Evolutionary conservation across 2,797 vertebrate species (phyloP).

Genomic region (Heteromormyrus szaboi): DNA sequence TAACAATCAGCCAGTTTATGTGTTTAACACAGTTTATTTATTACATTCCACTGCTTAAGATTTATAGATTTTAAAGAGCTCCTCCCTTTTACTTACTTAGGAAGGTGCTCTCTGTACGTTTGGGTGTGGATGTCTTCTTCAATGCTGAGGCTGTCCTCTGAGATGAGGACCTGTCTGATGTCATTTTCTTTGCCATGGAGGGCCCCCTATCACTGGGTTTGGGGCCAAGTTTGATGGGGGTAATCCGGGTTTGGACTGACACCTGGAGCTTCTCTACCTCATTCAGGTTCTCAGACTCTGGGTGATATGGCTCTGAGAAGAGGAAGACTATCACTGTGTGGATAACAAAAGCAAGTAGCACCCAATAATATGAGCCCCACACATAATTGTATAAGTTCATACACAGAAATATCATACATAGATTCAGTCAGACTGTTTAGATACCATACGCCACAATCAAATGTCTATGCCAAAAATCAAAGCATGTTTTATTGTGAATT

Average conservation of each 20-base stretch:
- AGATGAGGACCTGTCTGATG: not conserved
- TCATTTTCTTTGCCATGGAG: constrained; percentile 39
- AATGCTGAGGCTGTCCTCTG: not conserved
- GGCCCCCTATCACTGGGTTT: constrained; percentile 45
- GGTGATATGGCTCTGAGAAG: constrained; percentile 43
- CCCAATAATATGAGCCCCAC: not conserved
- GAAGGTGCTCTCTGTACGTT: constrained; percentile 47
- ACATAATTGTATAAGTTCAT: not conserved
- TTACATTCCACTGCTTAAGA: not conserved
- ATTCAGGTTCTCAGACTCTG: constrained; percentile 79
- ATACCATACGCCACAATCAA: not conserved
- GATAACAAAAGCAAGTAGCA: not conserved
- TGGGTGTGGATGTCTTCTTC: constrained; percentile 26
- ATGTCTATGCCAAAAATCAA: not conserved
- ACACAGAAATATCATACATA: not conserved
- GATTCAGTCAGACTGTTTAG: not conserved
- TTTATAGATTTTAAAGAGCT: not conserved
- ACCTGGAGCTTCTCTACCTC: constrained; percentile 78
- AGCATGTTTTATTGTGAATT: not conserved
- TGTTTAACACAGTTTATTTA: not conserved
- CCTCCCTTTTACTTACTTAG: constrained; percentile 66
- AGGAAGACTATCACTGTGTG: not conserved
- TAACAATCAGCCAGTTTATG: not conserved
- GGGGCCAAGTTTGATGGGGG: constrained; percentile 45
- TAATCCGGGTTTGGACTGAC: constrained; percentile 48